Conservation (phyloP, 2,888 invertebrate genomes). For the Deilephila porcellus region DNA sequence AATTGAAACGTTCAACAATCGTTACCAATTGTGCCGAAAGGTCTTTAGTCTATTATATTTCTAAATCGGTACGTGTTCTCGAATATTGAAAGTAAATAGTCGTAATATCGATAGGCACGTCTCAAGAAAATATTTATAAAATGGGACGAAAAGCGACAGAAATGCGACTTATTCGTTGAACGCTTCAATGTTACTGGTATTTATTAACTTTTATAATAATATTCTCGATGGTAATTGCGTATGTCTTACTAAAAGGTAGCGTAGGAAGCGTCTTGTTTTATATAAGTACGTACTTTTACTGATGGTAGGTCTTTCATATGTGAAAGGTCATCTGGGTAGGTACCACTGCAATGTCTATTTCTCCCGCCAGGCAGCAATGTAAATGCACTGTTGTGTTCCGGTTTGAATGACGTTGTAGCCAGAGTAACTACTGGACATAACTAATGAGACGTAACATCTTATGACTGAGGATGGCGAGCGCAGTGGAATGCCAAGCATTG, state of each 20-base stretch:
- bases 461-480: too few species aligned
- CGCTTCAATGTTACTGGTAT: background rate
- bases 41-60: constrained; percentile 4
- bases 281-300: background rate
- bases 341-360: background rate
- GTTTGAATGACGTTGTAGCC: too few species aligned
- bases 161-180: background rate
- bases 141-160: background rate
- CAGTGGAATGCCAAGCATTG: too few species aligned
- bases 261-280: too few species aligned
- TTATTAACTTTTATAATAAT: too few species aligned
- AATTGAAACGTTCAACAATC: background rate
- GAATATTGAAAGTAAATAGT: background rate
- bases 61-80: background rate
- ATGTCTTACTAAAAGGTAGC: too few species aligned
- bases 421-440: too few species aligned
- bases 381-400: too few species aligned
- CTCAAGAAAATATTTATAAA: background rate
- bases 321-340: background rate
- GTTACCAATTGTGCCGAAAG: background rate
- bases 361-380: too few species aligned
- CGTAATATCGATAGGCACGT: background rate
- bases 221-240: too few species aligned
- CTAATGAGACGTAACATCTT: too few species aligned
- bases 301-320: background rate